Evolutionary conservation across 1,140 invertebrate genomes (phyloP), one percentile per base, ranked within the genome.

Genomic region (Drosophila azteca): DNA sequence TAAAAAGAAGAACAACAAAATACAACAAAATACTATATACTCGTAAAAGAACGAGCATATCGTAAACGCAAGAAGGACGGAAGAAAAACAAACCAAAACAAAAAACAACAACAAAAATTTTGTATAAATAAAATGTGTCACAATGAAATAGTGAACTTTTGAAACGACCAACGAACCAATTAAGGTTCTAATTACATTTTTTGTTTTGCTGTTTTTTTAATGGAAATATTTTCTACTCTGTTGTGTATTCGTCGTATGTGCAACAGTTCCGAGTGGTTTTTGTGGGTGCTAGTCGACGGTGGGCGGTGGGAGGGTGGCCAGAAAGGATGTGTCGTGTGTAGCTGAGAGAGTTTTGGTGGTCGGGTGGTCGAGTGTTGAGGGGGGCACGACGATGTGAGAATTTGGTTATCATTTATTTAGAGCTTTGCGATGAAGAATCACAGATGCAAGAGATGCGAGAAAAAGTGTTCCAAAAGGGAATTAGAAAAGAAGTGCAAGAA

Each of bases 91-190:
- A 68, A 69, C 29, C 3, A 24, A 24, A 24, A 24, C 3, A 24
- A 24, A 24, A 24, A 24, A 24, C 22, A 24, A 55, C 24, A 35
- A 31, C 2, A 31, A 31, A 31, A 31, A 31, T 35, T 35, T 50
- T 26, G 45, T 70, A 58, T 58, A 69, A 70, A 69, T 69, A 70
- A 58, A 49, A 69, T 50, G 67, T 70, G 67, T 70, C 65, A 50
- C 64, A 26, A 69, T 69, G 67, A 43, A 50, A 58, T 31, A 43
- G 67, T 50, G 67, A 31, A 69, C 53, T 69, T 39, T 50, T 4
- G 3, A 39, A 39, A 13, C 31, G 31, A 39, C 44, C 11, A 24
- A 35, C 66, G 35, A 17, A 43, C 50, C 67, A 70, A 69, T 70
- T 70, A 52, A 69, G 52, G 35, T 35, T 69, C 45, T 53, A 70